phyloP scores from a whole-genome alignment of 1,140 invertebrate genomes.

The Ptiloglossa arizonensis region DNA sequence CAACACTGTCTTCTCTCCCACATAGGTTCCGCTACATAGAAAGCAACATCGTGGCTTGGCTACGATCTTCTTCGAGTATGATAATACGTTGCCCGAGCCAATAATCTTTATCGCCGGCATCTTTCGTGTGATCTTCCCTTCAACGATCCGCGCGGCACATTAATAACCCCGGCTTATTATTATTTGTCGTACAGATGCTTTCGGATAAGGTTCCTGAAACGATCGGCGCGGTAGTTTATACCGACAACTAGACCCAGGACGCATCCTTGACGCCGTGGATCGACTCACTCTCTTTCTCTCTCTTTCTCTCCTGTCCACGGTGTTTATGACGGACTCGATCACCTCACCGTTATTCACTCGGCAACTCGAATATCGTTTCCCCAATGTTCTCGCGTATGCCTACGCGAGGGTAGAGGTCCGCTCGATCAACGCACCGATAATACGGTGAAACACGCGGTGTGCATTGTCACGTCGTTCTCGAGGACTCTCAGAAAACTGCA shows the following conservation, averaged over 20 bases:
- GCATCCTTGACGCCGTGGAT: constrained; percentile 41
- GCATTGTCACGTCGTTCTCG: background rate
- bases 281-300: constrained; percentile 51
- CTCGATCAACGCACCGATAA: constrained; percentile 49
- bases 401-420: too few relatives aligned
- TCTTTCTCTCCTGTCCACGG: too few relatives aligned
- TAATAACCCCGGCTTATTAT: constrained; percentile 62
- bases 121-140: constrained; percentile 56
- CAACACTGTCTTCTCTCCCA: constrained; percentile 28
- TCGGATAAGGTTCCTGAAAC: constrained; percentile 21
- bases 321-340: constrained; percentile 36
- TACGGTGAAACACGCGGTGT: too few relatives aligned
- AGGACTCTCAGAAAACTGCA: constrained; percentile 13
- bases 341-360: too few relatives aligned
- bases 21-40: constrained; percentile 32
- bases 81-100: constrained; percentile 60
- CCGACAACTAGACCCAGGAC: constrained; percentile 32
- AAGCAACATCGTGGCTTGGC: constrained; percentile 39
- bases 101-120: constrained; percentile 64
- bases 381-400: constrained; percentile 18
- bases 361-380: constrained; percentile 28
- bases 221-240: constrained; percentile 49
- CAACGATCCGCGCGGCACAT: constrained; percentile 51
- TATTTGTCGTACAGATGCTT: constrained; percentile 58
- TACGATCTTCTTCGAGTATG: constrained; percentile 55